These are phyloP conservation scores for Danaus melanippus DNA, from an alignment of 1,140 invertebrate species.

Conservation along the genomic window DNA sequence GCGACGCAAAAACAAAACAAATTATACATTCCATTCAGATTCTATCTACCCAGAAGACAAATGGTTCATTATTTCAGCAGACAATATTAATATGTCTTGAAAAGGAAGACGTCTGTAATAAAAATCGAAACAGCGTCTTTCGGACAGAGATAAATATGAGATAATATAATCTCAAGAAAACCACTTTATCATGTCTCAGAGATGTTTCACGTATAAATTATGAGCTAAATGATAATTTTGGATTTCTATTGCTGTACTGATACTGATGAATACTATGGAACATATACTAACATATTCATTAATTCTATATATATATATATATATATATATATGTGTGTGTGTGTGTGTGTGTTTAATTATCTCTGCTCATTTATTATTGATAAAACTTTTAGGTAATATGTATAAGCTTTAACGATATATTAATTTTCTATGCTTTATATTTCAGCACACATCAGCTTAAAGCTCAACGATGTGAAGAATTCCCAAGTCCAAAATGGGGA, in stretches of 20 bases:
- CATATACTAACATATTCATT: too few relatives aligned
- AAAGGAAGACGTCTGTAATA: slow-evolving; percentile 13
- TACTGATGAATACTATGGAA: too few relatives aligned
- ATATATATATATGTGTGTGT: too few relatives aligned
- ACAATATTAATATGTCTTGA: slow-evolving; percentile 17
- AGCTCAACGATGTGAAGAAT: slow-evolving; percentile 14
- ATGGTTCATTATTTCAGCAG: slow-evolving; percentile 8
- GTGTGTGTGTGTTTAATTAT: too few relatives aligned
- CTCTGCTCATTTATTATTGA: too few relatives aligned
- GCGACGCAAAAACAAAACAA: too few relatives aligned
- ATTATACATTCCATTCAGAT: too few relatives aligned
- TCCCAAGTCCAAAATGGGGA: slow-evolving; percentile 38
- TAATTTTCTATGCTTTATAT: neutral
- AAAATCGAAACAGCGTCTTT: slow-evolving; percentile 11
- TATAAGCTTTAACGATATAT: slow-evolving; percentile 1
- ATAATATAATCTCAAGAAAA: slow-evolving; percentile 14
- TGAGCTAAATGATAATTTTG: too few relatives aligned
- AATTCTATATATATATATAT: too few relatives aligned
- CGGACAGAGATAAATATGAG: slow-evolving; percentile 20
- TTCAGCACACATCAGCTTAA: slow-evolving; percentile 17
- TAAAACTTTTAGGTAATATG: neutral
- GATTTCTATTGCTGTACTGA: too few relatives aligned
- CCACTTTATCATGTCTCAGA: slow-evolving; percentile 15
- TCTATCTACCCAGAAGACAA: neutral
- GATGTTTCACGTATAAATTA: too few relatives aligned